phyloP scores from a whole-genome alignment of 1,140 invertebrate genomes.

The Drosophila leontia region DNA sequence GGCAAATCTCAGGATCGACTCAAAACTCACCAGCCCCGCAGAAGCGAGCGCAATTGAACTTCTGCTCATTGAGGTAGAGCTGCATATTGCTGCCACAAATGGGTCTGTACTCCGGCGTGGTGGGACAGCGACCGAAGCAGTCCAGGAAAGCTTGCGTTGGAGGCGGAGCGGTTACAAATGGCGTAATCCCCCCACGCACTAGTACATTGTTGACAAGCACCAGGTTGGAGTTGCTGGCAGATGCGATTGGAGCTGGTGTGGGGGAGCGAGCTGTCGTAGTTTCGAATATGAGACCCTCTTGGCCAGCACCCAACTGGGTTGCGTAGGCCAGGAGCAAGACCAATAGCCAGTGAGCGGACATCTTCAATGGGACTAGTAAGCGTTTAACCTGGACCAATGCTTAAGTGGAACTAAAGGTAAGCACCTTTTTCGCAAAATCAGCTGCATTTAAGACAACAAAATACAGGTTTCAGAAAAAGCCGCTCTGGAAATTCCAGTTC shows the following conservation, averaged over 20 bases:
- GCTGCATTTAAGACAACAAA: conserved; percentile 10
- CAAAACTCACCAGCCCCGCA: conserved; percentile 87
- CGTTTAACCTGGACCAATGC: conserved; percentile 10
- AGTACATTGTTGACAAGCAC: conserved; percentile 75
- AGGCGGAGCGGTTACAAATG: conserved; percentile 61
- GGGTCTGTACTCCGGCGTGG: conserved; percentile 88
- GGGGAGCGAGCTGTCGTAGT: not conserved
- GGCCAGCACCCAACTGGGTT: conserved; percentile 10
- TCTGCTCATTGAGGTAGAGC: conserved; percentile 88
- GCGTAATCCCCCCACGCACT: conserved; percentile 47
- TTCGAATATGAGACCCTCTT: conserved; percentile 51
- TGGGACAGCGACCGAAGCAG: conserved; percentile 86
- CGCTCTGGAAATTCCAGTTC: conserved; percentile 46
- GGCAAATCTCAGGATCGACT: not conserved
- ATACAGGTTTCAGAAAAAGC: conserved; percentile 35
- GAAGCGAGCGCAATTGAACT: conserved; percentile 86
- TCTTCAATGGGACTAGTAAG: conserved; percentile 4
- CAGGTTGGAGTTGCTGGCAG: conserved; percentile 17
- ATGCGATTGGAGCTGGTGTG: not conserved
- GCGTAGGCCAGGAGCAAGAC: conserved; percentile 4
- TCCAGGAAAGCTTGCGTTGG: conserved; percentile 62
- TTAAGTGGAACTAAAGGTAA: conserved; percentile 6
- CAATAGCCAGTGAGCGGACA: conserved; percentile 14
- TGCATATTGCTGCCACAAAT: conserved; percentile 89
- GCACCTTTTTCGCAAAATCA: conserved; percentile 1